Conservation (phyloP, 2,888 invertebrate genomes). For the Drosophila anceps region DNA sequence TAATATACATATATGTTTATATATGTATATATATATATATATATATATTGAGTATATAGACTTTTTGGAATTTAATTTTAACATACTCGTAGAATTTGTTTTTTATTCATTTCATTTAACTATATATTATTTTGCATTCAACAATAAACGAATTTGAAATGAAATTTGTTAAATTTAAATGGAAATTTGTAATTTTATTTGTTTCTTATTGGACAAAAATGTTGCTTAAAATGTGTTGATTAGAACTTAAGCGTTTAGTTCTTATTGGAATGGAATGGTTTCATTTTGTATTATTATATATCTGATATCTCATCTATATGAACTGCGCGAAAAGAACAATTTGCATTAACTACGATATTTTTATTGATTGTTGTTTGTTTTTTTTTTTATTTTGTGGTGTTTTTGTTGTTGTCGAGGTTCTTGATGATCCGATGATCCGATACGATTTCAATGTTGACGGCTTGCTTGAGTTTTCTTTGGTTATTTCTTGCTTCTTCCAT, state of each 20-base stretch:
- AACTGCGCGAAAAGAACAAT: conserved; percentile 59
- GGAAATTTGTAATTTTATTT: conserved; percentile 4
- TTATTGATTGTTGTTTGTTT: conserved; percentile 72
- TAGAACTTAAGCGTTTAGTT: conserved; percentile 57
- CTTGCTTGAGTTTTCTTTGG: conserved; percentile 72
- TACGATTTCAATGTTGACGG: conserved; percentile 74
- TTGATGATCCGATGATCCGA: conserved; percentile 68
- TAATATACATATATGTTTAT: conserved; percentile 34
- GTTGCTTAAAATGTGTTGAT: conserved; percentile 39
- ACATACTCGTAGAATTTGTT: conserved; percentile 58
- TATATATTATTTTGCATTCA: conserved; percentile 47
- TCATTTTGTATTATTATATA: conserved; percentile 9
- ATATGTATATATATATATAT: conserved; percentile 53
- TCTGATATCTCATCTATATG: conserved; percentile 28
- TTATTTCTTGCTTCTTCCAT: conserved; percentile 40
- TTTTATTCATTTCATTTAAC: conserved; percentile 41
- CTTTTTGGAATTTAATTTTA: conserved; percentile 47
- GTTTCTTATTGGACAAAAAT: conserved; percentile 29
- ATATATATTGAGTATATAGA: conserved; percentile 66
- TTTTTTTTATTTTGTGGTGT: conserved; percentile 42
- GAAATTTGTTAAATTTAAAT: conserved; percentile 29
- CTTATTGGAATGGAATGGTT: conserved; percentile 11
- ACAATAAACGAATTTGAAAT: conserved; percentile 57
- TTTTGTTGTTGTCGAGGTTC: conserved; percentile 38
- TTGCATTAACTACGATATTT: conserved; percentile 75